A percentile compares a stretch with the other conserved stretches of the same genome.
Evolutionary conservation across 1,140 invertebrate genomes (phyloP).

Genomic region (Drosophila erecta): DNA sequence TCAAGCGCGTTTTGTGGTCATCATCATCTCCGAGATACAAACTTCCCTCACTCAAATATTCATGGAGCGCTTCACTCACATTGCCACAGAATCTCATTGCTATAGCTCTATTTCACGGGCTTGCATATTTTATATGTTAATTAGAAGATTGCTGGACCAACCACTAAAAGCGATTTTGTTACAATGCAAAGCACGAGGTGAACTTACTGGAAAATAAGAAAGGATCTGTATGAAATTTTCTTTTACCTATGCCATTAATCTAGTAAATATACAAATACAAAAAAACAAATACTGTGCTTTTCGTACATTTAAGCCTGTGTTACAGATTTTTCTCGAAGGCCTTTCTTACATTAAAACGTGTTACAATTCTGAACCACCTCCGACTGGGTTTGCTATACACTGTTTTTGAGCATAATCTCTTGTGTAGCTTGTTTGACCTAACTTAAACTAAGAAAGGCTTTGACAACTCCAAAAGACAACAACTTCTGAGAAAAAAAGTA

Average conservation of each 20-base stretch:
- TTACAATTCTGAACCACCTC: neutral
- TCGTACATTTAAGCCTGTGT: no score
- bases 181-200: neutral
- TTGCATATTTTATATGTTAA: constrained; percentile 58
- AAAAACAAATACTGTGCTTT: no score
- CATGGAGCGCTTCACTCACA: constrained; percentile 23
- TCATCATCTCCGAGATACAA: constrained; percentile 14
- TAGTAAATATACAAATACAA: no score
- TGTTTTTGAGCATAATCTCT: constrained; percentile 30
- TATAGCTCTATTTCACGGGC: constrained; percentile 27
- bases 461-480: constrained; percentile 2
- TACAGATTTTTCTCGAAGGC: no score
- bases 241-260: no score
- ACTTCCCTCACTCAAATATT: constrained; percentile 22
- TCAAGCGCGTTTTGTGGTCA: constrained; percentile 62
- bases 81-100: constrained; percentile 36
- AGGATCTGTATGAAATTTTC: no score
- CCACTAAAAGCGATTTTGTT: neutral
- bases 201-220: neutral
- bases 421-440: constrained; percentile 46
- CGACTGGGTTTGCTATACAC: constrained; percentile 9
- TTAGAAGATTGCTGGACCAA: constrained; percentile 21
- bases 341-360: neutral
- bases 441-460: constrained; percentile 25
- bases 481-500: constrained; percentile 18